phyloP scores from a whole-genome alignment of 2,888 invertebrate species.

The Amiota communis region DNA sequence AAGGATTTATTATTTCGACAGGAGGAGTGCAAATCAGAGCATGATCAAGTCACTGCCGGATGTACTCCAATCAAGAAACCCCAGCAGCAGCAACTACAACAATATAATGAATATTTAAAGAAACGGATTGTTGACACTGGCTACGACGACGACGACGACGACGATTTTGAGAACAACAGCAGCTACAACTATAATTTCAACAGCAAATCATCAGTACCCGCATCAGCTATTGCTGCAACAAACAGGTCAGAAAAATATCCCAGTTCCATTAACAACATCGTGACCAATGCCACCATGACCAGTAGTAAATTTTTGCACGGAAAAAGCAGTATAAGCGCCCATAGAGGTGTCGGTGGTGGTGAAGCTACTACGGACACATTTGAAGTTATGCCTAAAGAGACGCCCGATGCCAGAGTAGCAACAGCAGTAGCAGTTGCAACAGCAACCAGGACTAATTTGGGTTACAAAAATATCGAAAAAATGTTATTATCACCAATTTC shows the following conservation, averaged over 20 bases:
- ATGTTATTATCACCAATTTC: too few relatives aligned
- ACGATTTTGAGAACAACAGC: too few relatives aligned
- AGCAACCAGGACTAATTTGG: too few relatives aligned
- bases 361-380: constrained; percentile 36
- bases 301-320: constrained; percentile 23
- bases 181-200: constrained; percentile 54
- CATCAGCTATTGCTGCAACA: too few relatives aligned
- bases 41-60: constrained; percentile 64
- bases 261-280: constrained; percentile 48
- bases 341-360: neutral
- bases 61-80: neutral
- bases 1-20: constrained; percentile 71
- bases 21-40: constrained; percentile 71
- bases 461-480: too few relatives aligned
- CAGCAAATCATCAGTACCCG: too few relatives aligned
- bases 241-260: constrained; percentile 30
- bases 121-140: constrained; percentile 33
- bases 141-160: constrained; percentile 51
- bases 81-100: too few relatives aligned
- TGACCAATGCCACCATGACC: constrained; percentile 32
- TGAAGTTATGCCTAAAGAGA: constrained; percentile 43
- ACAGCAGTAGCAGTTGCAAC: constrained; percentile 7
- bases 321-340: neutral
- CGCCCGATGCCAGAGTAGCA: constrained; percentile 52
- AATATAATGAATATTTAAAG: constrained; percentile 15